Evolutionary conservation across 1,140 invertebrate species (phyloP), one percentile per base, ranked within the genome.

Genomic region (Bathynomus jamesi): DNA sequence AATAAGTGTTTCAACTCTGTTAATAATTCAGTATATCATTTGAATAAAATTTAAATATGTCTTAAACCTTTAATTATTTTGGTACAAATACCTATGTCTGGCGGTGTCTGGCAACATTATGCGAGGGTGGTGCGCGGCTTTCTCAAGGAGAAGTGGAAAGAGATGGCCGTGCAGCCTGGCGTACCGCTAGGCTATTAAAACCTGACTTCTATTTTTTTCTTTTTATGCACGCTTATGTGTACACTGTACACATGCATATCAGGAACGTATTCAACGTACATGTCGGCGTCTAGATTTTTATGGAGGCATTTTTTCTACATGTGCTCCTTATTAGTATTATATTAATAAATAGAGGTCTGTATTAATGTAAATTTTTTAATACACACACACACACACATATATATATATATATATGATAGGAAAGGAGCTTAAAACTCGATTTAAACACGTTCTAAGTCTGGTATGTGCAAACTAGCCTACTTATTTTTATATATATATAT

Each of bases 101-200:
- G 32, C 17, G 32, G 17, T 40, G 17, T 40, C 17, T 40, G 32
- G 32, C 32, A 40, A 40, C 32, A 40, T 17, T 8, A 40, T 8
- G 32, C 32, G 32, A 40, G 40, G 40, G 2, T 53, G 40, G 40
- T 2, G 2, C 5, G 13, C 40, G 40, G 40, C 5, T 53, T 3
- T 53, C 40, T 53, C 40, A 53, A 5, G 40, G 40, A 53, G 40
- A 53, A 5, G 2, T 53, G 40, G 40, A 53, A 53, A 53, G 40
- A 53, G 40, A 53, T 53, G 40, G 40, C 40, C 40, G 40, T 53
- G 40, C 5, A 53, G 40, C 40, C 21, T 53, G 40, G 13, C 21
- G 40, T 53, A 53, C 40, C 40, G 40, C 40, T 53, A 53, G 40
- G 40, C 40, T n/a, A 53, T 53, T 53, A 53, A 53, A 53, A 53